Evolutionary conservation across 2,113 vertebrate species (phyloP).

Genomic region (Arenaria interpres): DNA sequence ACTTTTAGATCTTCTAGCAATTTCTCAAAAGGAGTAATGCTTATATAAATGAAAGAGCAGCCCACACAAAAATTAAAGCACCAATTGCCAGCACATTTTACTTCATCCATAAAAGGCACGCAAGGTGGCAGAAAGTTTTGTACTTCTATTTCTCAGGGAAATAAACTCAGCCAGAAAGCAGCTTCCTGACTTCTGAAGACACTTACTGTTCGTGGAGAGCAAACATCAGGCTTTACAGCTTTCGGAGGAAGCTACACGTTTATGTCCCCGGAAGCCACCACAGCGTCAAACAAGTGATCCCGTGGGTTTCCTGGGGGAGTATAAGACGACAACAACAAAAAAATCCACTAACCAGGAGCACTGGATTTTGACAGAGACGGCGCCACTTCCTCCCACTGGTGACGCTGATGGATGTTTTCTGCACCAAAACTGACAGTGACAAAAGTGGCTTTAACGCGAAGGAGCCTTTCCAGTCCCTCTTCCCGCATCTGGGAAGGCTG

Average conservation of each 20-base stretch:
- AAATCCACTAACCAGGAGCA: slow-evolving; percentile 18
- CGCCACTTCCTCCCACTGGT: slow-evolving; percentile 38
- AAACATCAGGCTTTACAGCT: neutral
- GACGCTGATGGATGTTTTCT: slow-evolving; percentile 67
- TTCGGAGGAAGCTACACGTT: neutral
- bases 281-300: slow-evolving; percentile 1
- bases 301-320: neutral
- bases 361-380: slow-evolving; percentile 51
- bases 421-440: slow-evolving; percentile 71
- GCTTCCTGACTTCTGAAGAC: neutral
- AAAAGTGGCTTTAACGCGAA: slow-evolving; percentile 20
- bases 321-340: neutral
- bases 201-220: neutral
- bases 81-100: neutral
- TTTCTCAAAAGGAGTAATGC: slow-evolving; percentile 4
- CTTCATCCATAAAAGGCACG: neutral
- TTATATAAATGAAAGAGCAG: neutral
- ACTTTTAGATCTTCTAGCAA: neutral
- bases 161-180: neutral
- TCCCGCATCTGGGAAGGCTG: slow-evolving; percentile 40
- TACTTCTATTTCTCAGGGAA: neutral
- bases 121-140: neutral
- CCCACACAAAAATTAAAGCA: slow-evolving; percentile 44
- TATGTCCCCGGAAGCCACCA: neutral
- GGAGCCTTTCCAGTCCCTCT: slow-evolving; percentile 19